These are phyloP conservation scores for Drosophila persimilis DNA, from an alignment of 1,140 invertebrate genomes.

Conservation along the genomic window DNA sequence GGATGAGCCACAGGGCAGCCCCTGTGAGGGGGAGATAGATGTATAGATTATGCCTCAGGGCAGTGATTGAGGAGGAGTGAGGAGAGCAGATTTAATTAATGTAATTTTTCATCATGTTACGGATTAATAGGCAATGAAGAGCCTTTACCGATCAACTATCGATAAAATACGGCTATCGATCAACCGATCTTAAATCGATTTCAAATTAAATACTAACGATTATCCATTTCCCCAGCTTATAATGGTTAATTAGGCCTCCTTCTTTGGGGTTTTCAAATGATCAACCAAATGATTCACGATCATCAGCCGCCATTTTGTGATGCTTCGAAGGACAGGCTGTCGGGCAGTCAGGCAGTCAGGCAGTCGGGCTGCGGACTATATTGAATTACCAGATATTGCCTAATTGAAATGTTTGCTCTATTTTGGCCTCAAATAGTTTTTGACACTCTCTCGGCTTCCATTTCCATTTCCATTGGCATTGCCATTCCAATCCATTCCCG, in stretches of 20 bases:
- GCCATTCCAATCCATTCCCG: conserved; percentile 1
- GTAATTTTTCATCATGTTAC: conserved; percentile 20
- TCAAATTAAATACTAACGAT: no score
- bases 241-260: no score
- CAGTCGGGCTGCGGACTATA: conserved; percentile 8
- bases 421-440: conserved; percentile 50
- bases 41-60: conserved; percentile 6
- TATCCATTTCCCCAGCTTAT: no score
- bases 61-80: not conserved
- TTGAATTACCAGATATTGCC: conserved; percentile 51
- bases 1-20: not conserved
- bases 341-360: no score
- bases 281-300: not conserved
- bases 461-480: conserved; percentile 14
- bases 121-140: no score
- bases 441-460: conserved; percentile 39
- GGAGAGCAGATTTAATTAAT: conserved; percentile 25
- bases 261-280: not conserved
- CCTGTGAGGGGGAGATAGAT: no score
- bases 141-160: no score
- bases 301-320: conserved; percentile 6
- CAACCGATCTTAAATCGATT: no score
- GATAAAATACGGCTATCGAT: no score
- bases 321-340: not conserved
- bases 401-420: conserved; percentile 59